Percentiles rank a stretch among this genome's conserved stretches.
Evolutionary conservation across 2,113 vertebrate genomes (phyloP).

Genomic region (Chamaetylas fuelleborni): DNA sequence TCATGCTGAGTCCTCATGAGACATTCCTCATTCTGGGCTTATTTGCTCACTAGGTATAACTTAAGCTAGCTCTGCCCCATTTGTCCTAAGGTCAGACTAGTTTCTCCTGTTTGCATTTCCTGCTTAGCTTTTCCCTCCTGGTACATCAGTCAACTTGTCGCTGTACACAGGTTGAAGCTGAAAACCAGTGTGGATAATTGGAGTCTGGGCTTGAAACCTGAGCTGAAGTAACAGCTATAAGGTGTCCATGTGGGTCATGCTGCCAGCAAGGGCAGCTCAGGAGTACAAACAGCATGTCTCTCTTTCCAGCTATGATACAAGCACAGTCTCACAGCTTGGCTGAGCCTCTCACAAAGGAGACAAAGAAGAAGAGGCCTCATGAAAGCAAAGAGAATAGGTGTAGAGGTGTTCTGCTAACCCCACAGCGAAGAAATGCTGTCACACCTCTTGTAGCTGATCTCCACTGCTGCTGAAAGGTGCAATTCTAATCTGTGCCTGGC

Average conservation of each 20-base stretch:
- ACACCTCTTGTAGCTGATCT: background rate
- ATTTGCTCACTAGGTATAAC: background rate
- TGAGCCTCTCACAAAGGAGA: background rate
- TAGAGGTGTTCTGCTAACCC: background rate
- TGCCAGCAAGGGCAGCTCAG: background rate
- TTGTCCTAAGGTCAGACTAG: background rate
- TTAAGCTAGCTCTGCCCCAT: background rate
- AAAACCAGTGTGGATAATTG: background rate
- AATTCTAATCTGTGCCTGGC: background rate
- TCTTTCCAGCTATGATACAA: background rate
- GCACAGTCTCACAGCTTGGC: background rate
- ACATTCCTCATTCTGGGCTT: background rate
- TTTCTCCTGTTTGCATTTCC: background rate
- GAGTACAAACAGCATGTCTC: background rate
- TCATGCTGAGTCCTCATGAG: background rate
- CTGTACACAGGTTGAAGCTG: background rate
- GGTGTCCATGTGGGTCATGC: background rate
- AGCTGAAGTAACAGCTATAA: background rate
- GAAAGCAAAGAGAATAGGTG: background rate
- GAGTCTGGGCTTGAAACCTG: background rate
- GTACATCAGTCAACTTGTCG: background rate
- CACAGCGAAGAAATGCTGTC: accelerated
- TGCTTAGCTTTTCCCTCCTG: background rate
- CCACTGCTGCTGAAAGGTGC: background rate
- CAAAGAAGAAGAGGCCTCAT: background rate